A percentile compares a stretch with the other conserved stretches of the same genome.
Evolutionary conservation across 2,113 vertebrate genomes (phyloP).

Genomic region (Thalassoma bifasciatum): DNA sequence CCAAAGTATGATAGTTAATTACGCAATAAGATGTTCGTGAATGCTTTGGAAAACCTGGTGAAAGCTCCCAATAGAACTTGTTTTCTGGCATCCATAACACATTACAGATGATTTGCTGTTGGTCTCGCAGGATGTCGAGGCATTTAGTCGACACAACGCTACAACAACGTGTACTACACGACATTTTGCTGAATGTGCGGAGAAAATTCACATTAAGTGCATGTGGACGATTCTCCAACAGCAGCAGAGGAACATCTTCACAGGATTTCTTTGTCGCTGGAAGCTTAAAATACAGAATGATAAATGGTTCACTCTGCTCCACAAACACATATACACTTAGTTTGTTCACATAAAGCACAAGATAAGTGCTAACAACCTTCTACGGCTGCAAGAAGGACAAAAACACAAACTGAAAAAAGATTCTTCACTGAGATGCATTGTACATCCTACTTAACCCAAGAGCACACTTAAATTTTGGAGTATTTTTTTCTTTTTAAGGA

Average conservation of each 20-base stretch:
- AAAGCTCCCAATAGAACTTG: conserved; percentile 23
- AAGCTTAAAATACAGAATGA: background rate
- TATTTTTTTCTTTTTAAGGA: too few relatives aligned
- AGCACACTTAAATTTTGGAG: too few relatives aligned
- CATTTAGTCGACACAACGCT: conserved; percentile 11
- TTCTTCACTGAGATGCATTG: too few relatives aligned
- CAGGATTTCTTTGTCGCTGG: background rate
- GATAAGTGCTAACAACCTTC: background rate
- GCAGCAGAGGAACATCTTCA: background rate
- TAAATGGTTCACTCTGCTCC: background rate
- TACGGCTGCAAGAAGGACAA: too few relatives aligned
- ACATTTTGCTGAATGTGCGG: conserved; percentile 15
- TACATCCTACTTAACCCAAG: too few relatives aligned
- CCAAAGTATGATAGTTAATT: conserved; percentile 41
- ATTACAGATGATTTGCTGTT: conserved; percentile 38
- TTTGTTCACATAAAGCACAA: background rate
- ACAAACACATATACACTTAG: background rate
- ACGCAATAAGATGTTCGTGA: conserved; percentile 35
- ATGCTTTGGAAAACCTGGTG: conserved; percentile 20
- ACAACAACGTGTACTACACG: conserved; percentile 14
- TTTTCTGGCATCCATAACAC: conserved; percentile 26
- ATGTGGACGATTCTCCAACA: background rate
- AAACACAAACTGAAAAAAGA: too few relatives aligned
- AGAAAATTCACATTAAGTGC: conserved; percentile 2
- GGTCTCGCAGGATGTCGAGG: conserved; percentile 6